A percentile compares a stretch with the other conserved stretches of the same genome.
Conservation (phyloP, 2,113 vertebrate species). For the Euleptes europaea region DNA sequence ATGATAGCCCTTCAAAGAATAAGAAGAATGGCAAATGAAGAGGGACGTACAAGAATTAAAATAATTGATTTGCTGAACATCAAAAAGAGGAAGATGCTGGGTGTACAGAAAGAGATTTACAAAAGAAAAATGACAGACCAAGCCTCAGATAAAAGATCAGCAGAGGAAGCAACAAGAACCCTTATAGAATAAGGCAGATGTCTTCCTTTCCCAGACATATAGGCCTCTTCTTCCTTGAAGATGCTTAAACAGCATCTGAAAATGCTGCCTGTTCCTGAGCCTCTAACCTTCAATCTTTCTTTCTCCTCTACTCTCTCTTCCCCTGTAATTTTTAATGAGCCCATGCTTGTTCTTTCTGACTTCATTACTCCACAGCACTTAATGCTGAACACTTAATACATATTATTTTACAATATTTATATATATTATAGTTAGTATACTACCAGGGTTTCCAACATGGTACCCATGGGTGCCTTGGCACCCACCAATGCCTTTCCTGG, state of each 20-base stretch:
- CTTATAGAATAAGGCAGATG: not conserved
- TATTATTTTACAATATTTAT: not conserved
- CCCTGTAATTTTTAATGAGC: not conserved
- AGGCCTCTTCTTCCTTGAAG: not conserved
- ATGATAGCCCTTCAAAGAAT: not conserved
- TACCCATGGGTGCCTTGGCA: too few relatives aligned
- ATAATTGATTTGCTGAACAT: not conserved
- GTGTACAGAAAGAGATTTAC: not conserved
- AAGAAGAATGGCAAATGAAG: not conserved
- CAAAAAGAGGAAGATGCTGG: not conserved
- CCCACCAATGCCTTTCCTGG: too few relatives aligned
- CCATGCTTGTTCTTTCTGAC: not conserved
- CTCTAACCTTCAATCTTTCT: not conserved
- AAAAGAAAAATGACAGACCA: not conserved
- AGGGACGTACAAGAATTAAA: not conserved
- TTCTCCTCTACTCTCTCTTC: not conserved
- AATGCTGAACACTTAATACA: not conserved
- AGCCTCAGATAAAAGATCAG: not conserved
- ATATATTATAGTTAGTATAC: too few relatives aligned
- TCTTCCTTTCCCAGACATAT: not conserved
- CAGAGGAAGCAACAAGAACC: not conserved
- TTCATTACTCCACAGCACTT: not conserved
- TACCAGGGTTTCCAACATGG: too few relatives aligned
- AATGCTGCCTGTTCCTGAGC: not conserved
- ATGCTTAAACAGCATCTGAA: not conserved